phyloP scores from a whole-genome alignment of 2,113 vertebrate species.

The Delphinus delphis region DNA sequence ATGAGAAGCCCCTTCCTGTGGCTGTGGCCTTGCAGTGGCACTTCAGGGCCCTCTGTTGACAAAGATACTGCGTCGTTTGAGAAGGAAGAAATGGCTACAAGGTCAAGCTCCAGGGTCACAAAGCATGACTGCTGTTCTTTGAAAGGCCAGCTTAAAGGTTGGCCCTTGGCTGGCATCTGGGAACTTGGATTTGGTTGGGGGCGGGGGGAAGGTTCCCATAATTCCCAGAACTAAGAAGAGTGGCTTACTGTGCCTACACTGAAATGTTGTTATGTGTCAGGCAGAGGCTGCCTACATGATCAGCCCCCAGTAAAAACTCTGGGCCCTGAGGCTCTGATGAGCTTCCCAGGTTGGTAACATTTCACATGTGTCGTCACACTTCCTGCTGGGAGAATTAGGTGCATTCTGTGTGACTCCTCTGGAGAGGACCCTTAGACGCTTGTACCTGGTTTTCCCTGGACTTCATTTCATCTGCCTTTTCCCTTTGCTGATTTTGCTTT shows the following conservation, averaged over 20 bases:
- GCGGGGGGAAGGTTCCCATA: background rate
- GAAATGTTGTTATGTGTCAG: background rate
- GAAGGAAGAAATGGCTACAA: background rate
- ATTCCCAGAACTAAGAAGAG: background rate
- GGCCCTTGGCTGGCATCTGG: background rate
- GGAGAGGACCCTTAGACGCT: background rate
- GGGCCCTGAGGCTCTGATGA: background rate
- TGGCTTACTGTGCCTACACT: background rate
- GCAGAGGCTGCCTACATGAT: background rate
- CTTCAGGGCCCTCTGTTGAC: background rate
- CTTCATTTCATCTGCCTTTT: background rate
- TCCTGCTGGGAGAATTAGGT: background rate
- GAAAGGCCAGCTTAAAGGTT: background rate
- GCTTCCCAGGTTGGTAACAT: background rate
- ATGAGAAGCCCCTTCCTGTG: background rate
- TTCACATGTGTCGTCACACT: background rate
- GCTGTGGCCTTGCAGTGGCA: background rate
- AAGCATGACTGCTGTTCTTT: background rate
- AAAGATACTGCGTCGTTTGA: background rate
- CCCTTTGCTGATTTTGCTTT: constrained; percentile 10
- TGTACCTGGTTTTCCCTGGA: background rate
- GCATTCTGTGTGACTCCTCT: background rate
- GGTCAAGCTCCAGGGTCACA: background rate
- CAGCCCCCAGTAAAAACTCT: background rate
- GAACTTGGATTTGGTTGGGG: background rate